A percentile compares a stretch with the other conserved stretches of the same genome.
Conservation (phyloP, 2,797 vertebrate species). For the Leuciscus waleckii region DNA sequence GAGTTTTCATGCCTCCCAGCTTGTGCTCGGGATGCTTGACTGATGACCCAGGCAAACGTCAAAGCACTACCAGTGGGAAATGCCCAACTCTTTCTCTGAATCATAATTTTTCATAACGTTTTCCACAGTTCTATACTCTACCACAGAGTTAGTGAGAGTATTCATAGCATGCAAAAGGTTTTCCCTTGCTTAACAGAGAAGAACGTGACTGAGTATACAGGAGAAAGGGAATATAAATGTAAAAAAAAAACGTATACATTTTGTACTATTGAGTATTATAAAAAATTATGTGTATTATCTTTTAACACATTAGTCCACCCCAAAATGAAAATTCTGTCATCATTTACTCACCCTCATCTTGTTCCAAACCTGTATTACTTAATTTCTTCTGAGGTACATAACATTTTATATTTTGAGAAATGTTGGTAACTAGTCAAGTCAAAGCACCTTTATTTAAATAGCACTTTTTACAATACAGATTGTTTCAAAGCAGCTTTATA, state of each 20-base stretch:
- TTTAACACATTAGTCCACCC: not conserved
- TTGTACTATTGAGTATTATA: not conserved
- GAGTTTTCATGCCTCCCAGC: conserved; percentile 55
- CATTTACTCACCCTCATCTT: not conserved
- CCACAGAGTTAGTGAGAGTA: conserved; percentile 3
- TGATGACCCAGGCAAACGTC: conserved; percentile 55
- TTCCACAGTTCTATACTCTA: conserved; percentile 34
- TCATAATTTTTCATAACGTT: conserved; percentile 49
- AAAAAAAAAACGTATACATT: not conserved
- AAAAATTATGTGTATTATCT: not conserved
- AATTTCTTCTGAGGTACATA: not conserved
- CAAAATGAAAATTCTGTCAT: not conserved
- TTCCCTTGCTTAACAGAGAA: conserved; percentile 10
- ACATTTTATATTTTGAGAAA: not conserved
- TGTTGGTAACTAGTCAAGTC: not conserved
- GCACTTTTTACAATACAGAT: too few relatives aligned
- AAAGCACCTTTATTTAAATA: too few relatives aligned
- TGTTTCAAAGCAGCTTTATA: too few relatives aligned
- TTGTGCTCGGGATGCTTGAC: conserved; percentile 52
- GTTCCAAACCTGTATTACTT: not conserved
- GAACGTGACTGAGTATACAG: conserved; percentile 30
- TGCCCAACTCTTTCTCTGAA: conserved; percentile 46
- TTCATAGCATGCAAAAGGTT: conserved; percentile 18
- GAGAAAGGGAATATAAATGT: not conserved
- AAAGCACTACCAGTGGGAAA: conserved; percentile 44